These are phyloP conservation scores for Pogonocichla stellata DNA, from an alignment of 2,113 vertebrate genomes.

Conservation along the genomic window DNA sequence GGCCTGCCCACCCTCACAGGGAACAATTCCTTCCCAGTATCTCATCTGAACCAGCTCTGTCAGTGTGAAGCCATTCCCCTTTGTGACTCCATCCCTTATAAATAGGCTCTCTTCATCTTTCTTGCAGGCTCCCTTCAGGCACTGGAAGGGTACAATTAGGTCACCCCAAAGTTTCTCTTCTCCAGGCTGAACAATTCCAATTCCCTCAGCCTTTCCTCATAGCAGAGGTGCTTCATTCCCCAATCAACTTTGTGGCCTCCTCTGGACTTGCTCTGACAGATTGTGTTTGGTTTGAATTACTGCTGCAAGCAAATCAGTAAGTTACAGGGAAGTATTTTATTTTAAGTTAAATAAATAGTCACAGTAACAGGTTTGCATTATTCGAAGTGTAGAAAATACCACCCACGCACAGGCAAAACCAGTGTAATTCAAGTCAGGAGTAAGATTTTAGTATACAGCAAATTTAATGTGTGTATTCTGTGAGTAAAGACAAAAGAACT, in stretches of 20 bases:
- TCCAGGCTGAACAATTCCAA: neutral
- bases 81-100: too few species aligned
- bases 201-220: neutral
- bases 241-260: neutral
- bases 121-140: neutral
- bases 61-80: too few species aligned
- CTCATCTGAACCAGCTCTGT: too few species aligned
- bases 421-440: conserved; percentile 16
- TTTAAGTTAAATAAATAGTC: conserved; percentile 55
- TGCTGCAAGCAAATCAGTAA: conserved; percentile 6
- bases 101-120: neutral
- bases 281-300: conserved; percentile 7
- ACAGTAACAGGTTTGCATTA: conserved; percentile 31
- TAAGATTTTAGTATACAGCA: neutral
- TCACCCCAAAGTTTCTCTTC: neutral
- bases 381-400: conserved; percentile 49
- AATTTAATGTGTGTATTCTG: neutral
- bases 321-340: conserved; percentile 50
- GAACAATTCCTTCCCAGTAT: too few species aligned
- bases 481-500: conserved; percentile 5
- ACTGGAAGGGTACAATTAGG: neutral
- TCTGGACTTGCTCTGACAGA: neutral
- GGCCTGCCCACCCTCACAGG: too few species aligned
- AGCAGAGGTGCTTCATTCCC: neutral
- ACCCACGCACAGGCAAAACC: conserved; percentile 19